Evolutionary conservation across 2,888 invertebrate genomes (phyloP).

Genomic region (Sarcophaga carnaria): DNA sequence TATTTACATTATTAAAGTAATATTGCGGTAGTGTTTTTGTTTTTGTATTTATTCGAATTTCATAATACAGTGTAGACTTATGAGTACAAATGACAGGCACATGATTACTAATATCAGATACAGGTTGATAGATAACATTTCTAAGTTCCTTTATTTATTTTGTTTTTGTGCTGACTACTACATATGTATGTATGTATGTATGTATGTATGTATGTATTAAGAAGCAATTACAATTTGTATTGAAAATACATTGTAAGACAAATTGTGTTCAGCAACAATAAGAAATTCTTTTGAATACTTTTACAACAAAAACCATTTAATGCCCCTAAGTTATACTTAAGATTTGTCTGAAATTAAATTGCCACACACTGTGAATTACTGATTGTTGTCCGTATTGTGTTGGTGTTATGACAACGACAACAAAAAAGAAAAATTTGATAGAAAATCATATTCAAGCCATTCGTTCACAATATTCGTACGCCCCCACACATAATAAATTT

Average conservation of each 20-base stretch:
- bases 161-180: not conserved
- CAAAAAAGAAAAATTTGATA: not conserved
- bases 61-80: not conserved
- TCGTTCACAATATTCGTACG: not conserved
- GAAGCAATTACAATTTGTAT: too few species aligned
- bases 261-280: too few species aligned
- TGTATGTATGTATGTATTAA: not conserved
- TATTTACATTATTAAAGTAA: too few species aligned
- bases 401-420: not conserved
- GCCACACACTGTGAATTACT: conserved; percentile 30
- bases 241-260: too few species aligned
- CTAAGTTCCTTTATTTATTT: not conserved
- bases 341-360: conserved; percentile 1
- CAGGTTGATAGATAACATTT: conserved; percentile 39
- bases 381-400: conserved; percentile 11
- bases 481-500: conserved; percentile 12
- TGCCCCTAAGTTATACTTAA: not conserved
- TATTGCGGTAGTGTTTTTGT: too few species aligned
- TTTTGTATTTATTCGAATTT: not conserved
- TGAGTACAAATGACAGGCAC: conserved; percentile 23
- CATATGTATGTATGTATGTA: too few species aligned
- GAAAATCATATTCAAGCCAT: not conserved
- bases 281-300: too few species aligned
- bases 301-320: not conserved
- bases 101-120: conserved; percentile 47